Evolutionary conservation across 1,140 invertebrate species (phyloP), one percentile per base, ranked within the genome.

Genomic region (Pentalonia nigronervosa): DNA sequence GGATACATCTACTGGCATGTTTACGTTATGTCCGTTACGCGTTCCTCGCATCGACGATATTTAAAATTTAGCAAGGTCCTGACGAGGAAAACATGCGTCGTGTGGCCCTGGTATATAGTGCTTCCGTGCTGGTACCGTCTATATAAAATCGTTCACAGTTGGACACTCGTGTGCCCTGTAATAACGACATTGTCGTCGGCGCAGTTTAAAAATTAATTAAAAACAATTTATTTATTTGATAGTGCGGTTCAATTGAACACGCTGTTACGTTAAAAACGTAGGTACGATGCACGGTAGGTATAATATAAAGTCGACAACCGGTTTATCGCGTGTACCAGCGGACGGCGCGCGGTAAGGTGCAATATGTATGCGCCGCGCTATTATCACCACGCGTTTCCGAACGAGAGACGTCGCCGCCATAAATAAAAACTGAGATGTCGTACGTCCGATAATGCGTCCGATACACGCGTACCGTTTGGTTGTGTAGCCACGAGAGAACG

Each of bases 181-280:
- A 67, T 67, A 67, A 67, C 4, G 60, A 67, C 60, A n/a, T n/a
- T 67, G 30, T 67, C 60, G 30, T 67, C 60, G 60, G 11, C n/a
- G n/a, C 60, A 67, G 30, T n/a, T 67, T 67, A 67, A 67, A 67
- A 67, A 67, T 67, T 67, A 67, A 67, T 67, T 67, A 67, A 67
- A 67, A 67, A 67, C n/a, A 67, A 67, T 67, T 67, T 67, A 67
- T 67, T 67, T 67, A 67, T n/a, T 41, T 30, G n/a, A 67, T 30
- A 67, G 60, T 17, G 30, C 30, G 4, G 60, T 67, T 67, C n/a
- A 67, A 67, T 67, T 67, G 60, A 7, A 4, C 30, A 4, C 30
- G 30, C n/a, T n/a, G 60, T 67, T 67, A 67, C 60, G 17, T n/a
- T 67, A 67, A 67, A 67, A 67, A 67, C 30, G 20, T 36, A 81